These are phyloP conservation scores for Lampris incognitus DNA, from an alignment of 2,113 vertebrate genomes.

Conservation along the genomic window DNA sequence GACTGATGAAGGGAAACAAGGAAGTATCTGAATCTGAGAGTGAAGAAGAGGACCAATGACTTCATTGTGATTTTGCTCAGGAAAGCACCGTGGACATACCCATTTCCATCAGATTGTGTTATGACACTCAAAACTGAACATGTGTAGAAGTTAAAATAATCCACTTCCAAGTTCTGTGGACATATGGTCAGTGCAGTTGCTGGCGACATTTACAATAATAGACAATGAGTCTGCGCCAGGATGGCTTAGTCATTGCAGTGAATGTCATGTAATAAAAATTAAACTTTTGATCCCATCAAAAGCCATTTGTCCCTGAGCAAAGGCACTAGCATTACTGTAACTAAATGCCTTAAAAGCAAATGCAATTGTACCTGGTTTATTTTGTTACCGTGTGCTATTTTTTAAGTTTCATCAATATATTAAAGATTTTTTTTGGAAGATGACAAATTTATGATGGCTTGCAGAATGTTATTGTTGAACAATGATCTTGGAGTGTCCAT, in stretches of 20 bases:
- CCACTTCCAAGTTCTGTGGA: not conserved
- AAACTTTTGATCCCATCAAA: not conserved
- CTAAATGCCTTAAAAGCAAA: too few species aligned
- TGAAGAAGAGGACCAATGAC: slow-evolving; percentile 68
- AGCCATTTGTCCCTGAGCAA: too few species aligned
- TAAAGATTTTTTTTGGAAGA: too few species aligned
- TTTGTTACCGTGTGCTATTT: too few species aligned
- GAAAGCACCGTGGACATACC: not conserved
- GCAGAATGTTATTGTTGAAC: too few species aligned
- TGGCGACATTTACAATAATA: not conserved
- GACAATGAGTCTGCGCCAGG: not conserved
- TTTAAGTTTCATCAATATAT: too few species aligned
- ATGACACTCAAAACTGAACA: not conserved
- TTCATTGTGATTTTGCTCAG: not conserved
- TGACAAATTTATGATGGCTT: too few species aligned
- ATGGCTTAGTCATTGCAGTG: too few species aligned
- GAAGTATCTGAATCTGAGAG: slow-evolving; percentile 69
- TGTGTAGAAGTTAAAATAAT: not conserved
- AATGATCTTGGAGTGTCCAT: too few species aligned
- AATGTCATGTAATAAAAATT: not conserved
- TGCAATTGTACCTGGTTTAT: too few species aligned
- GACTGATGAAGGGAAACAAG: slow-evolving; percentile 57
- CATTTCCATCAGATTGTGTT: slow-evolving; percentile 9
- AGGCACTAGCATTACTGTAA: too few species aligned
- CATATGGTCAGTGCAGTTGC: not conserved